Evolutionary conservation across 2,113 vertebrate genomes (phyloP).

Genomic region (Ptyas mucosa): DNA sequence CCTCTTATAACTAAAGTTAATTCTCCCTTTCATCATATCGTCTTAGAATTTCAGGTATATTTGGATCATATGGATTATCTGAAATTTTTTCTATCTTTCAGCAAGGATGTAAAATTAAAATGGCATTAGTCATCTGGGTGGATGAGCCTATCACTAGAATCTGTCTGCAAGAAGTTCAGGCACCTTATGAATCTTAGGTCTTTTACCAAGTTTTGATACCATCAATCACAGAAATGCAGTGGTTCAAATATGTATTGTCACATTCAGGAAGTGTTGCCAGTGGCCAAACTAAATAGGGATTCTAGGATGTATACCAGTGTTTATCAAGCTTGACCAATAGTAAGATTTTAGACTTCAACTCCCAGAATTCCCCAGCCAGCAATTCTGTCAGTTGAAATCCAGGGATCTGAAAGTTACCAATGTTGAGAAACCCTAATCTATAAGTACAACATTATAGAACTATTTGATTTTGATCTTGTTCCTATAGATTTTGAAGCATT

Average conservation of each 20-base stretch:
- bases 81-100: too few relatives aligned
- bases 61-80: too few relatives aligned
- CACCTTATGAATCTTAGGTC: too few relatives aligned
- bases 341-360: not conserved
- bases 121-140: too few relatives aligned
- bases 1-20: too few relatives aligned
- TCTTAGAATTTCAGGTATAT: too few relatives aligned
- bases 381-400: not conserved
- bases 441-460: not conserved
- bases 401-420: not conserved
- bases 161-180: too few relatives aligned
- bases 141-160: too few relatives aligned
- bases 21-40: too few relatives aligned
- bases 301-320: not conserved
- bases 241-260: not conserved
- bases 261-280: not conserved
- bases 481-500: not conserved
- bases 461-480: not conserved
- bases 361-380: not conserved
- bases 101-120: too few relatives aligned
- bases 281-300: not conserved
- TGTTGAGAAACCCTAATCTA: not conserved
- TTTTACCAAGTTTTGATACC: too few relatives aligned
- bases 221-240: not conserved
- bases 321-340: not conserved